Percentiles rank a stretch among this genome's conserved stretches.
Conservation (phyloP, 2,888 invertebrate genomes). For the Pediacus dermestoides region DNA sequence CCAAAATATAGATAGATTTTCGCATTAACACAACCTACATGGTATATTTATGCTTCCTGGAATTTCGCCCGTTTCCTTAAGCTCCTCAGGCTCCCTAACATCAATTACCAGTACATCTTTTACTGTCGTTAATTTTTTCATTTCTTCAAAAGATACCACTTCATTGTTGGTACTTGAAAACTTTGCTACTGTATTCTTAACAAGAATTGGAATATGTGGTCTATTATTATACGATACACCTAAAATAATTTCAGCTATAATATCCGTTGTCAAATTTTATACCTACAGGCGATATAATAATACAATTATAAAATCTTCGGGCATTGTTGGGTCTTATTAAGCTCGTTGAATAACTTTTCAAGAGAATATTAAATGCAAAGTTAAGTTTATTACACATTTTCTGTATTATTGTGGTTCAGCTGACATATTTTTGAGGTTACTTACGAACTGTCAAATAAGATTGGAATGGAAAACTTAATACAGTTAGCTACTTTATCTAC, state of each 20-base stretch:
- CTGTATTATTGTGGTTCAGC: no score
- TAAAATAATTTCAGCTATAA: no score
- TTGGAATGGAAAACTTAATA: no score
- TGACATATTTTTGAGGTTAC: no score
- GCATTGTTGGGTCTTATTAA: conserved; percentile 11
- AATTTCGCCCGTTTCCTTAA: conserved; percentile 65
- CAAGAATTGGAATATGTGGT: conserved; percentile 4
- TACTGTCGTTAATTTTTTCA: conserved; percentile 50
- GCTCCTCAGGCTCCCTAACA: conserved; percentile 71
- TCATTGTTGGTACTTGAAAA: conserved; percentile 2
- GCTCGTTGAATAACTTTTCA: conserved; percentile 19
- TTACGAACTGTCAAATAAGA: no score
- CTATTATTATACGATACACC: no score
- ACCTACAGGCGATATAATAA: neutral
- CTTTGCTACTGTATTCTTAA: conserved; percentile 7
- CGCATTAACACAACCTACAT: conserved; percentile 50
- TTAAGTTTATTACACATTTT: no score
- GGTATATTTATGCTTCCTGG: conserved; percentile 76
- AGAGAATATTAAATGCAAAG: conserved; percentile 18
- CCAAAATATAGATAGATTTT: conserved; percentile 3
- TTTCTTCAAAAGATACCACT: conserved; percentile 45
- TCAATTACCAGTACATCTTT: conserved; percentile 62
- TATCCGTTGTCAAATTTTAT: no score
- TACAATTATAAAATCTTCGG: conserved; percentile 7
- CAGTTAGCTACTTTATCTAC: no score